Percentiles rank a stretch among this genome's conserved stretches.
Evolutionary conservation across 1,140 invertebrate genomes (phyloP).

Genomic region (Mactra quadrangularis): DNA sequence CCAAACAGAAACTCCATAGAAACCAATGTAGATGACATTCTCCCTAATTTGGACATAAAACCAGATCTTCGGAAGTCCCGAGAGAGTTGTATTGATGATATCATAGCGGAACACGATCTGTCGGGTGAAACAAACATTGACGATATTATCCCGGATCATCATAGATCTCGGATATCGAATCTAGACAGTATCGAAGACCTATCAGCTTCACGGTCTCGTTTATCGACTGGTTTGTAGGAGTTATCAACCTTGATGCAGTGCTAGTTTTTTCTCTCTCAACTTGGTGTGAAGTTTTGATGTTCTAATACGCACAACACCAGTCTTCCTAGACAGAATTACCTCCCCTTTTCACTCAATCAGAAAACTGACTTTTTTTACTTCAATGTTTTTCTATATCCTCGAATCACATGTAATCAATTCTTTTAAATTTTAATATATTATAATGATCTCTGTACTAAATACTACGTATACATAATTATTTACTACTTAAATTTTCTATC

Average conservation of each 20-base stretch:
- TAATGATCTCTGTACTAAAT: too few species aligned
- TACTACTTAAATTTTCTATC: too few species aligned
- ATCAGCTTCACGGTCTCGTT: background rate
- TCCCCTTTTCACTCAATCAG: too few species aligned
- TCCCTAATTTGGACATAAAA: conserved; percentile 37
- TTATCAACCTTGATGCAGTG: conserved; percentile 42
- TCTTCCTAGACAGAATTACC: conserved; percentile 1
- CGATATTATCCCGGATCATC: conserved; percentile 36
- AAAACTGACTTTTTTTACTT: too few species aligned
- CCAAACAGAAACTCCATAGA: conserved; percentile 66
- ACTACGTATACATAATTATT: too few species aligned
- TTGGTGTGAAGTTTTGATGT: conserved; percentile 27
- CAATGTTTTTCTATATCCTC: too few species aligned
- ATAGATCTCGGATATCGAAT: conserved; percentile 5
- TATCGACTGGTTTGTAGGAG: conserved; percentile 47
- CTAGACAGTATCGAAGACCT: conserved; percentile 22
- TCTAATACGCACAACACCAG: conserved; percentile 11
- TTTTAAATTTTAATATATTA: too few species aligned
- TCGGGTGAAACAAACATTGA: conserved; percentile 41
- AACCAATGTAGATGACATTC: conserved; percentile 70
- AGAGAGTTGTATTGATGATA: conserved; percentile 54
- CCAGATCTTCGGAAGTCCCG: conserved; percentile 35
- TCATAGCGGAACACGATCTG: conserved; percentile 40
- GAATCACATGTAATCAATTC: too few species aligned
- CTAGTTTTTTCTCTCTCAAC: conserved; percentile 18